phyloP scores from a whole-genome alignment of 2,888 invertebrate genomes.

The Ashinkailepas kermadecensis region DNA sequence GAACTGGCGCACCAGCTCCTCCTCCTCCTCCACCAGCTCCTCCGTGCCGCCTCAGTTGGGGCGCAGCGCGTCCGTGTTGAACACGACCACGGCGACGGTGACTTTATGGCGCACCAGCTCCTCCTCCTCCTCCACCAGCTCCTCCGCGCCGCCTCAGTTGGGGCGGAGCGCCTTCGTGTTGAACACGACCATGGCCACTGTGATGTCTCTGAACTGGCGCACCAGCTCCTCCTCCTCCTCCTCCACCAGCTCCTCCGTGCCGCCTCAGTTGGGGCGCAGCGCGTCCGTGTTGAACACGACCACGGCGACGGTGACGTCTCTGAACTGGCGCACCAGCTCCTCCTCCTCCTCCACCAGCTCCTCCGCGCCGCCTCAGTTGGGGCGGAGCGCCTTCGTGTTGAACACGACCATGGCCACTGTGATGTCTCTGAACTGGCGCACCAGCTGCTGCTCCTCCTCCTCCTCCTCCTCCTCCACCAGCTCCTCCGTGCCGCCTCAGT shows the following conservation, averaged over 20 bases:
- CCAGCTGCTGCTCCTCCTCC: slow-evolving; percentile 46
- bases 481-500: background rate
- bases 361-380: background rate
- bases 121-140: slow-evolving; percentile 72
- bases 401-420: slow-evolving; percentile 90
- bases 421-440: slow-evolving; percentile 87
- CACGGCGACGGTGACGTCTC: slow-evolving; percentile 94
- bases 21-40: no score
- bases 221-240: slow-evolving; percentile 66
- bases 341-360: slow-evolving; percentile 76
- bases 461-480: no score
- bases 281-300: slow-evolving; percentile 85
- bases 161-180: slow-evolving; percentile 73
- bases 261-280: slow-evolving; percentile 47
- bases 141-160: background rate
- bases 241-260: no score
- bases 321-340: slow-evolving; percentile 76
- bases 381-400: slow-evolving; percentile 71
- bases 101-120: slow-evolving; percentile 78
- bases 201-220: slow-evolving; percentile 88
- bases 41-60: slow-evolving; percentile 36
- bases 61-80: slow-evolving; percentile 74
- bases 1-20: no score
- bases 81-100: slow-evolving; percentile 86
- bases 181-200: slow-evolving; percentile 86